Conservation (phyloP, 2,113 vertebrate genomes). For the Coptodon bakossiorum region DNA sequence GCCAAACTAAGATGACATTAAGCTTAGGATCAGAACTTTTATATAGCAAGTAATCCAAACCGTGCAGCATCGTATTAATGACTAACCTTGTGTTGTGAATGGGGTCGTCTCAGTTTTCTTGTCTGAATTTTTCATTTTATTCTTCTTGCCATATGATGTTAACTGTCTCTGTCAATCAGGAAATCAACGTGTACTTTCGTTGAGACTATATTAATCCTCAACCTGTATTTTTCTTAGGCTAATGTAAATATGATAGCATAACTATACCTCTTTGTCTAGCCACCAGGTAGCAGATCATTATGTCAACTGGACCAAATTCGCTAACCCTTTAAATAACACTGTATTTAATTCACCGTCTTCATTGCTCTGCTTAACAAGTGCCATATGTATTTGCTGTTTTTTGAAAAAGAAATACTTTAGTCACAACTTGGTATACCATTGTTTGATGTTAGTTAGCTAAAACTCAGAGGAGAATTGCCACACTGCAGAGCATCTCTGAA, state of each 20-base stretch:
- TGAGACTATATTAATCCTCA: not conserved
- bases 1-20: not conserved
- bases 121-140: not conserved
- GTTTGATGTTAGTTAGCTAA: not conserved
- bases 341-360: rapidly evolving
- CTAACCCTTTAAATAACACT: not conserved
- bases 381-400: not conserved
- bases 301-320: not conserved
- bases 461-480: not conserved
- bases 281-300: not conserved
- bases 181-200: not conserved
- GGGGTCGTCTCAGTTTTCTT: not conserved
- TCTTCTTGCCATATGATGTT: not conserved
- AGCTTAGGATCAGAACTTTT: not conserved
- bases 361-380: not conserved
- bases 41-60: not conserved
- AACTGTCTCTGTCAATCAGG: not conserved
- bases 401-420: not conserved
- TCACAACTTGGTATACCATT: not conserved
- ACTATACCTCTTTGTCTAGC: not conserved
- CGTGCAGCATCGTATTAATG: not conserved
- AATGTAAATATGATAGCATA: not conserved
- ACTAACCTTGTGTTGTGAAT: not conserved
- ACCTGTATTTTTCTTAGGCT: not conserved
- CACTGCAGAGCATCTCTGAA: not conserved